phyloP scores from a whole-genome alignment of 2,113 vertebrate species.

The Raphicerus campestris region DNA sequence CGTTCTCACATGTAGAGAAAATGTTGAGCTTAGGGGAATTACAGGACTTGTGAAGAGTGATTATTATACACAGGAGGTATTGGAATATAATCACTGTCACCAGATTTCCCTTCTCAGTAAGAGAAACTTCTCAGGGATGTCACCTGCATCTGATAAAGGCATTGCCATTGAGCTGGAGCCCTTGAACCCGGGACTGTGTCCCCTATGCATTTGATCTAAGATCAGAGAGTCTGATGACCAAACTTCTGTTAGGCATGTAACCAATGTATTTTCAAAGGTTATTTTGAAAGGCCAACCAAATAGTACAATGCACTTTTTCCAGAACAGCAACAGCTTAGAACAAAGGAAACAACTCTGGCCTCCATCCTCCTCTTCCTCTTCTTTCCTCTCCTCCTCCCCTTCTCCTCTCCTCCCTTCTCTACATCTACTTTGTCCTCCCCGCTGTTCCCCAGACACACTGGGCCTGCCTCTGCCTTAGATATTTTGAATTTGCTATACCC shows the following conservation, averaged over 20 bases:
- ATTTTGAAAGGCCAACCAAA: background rate
- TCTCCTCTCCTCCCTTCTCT: background rate
- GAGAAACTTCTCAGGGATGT: background rate
- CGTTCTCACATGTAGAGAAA: background rate
- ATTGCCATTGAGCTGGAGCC: background rate
- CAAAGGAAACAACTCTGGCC: background rate
- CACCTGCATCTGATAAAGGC: background rate
- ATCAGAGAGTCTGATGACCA: background rate
- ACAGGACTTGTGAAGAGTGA: background rate
- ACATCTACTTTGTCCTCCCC: too few relatives aligned
- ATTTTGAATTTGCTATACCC: background rate
- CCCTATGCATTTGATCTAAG: background rate
- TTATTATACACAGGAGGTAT: background rate
- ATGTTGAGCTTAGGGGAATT: background rate
- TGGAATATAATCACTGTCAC: background rate
- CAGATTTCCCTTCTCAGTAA: background rate
- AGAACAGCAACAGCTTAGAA: background rate
- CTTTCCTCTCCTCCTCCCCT: too few relatives aligned
- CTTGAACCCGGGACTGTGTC: background rate
- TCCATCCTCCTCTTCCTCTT: background rate
- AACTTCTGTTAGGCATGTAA: background rate
- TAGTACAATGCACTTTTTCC: background rate
- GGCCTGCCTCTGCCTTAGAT: background rate
- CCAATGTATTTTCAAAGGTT: background rate
- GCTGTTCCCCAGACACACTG: background rate